Evolutionary conservation across 2,888 invertebrate species (phyloP).

Genomic region (Orthosia incerta): DNA sequence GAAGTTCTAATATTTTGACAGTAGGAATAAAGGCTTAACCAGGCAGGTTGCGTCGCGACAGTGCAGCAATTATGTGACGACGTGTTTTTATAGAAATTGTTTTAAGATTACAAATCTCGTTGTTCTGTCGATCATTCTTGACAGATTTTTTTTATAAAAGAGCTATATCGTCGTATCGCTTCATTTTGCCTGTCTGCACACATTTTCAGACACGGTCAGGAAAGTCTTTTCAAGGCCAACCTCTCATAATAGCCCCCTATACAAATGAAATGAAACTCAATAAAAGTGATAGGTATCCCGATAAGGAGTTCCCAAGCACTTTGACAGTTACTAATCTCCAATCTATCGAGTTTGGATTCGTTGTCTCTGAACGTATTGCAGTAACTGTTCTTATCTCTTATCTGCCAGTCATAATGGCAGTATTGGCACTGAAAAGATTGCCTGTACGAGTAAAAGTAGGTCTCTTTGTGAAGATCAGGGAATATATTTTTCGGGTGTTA

Average conservation of each 20-base stretch:
- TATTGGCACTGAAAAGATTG: conserved; percentile 22
- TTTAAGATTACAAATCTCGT: no score
- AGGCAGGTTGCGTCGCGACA: no score
- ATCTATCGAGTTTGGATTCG: conserved; percentile 60
- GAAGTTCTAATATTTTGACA: no score
- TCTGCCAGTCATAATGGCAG: conserved; percentile 53
- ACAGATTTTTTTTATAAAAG: neutral
- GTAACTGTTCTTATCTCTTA: conserved; percentile 55
- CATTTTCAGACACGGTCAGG: neutral
- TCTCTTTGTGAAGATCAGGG: conserved; percentile 7
- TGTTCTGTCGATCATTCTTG: no score
- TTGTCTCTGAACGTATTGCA: conserved; percentile 61
- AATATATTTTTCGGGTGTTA: neutral
- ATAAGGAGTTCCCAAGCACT: conserved; percentile 63
- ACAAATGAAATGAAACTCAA: conserved; percentile 64
- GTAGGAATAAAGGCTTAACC: no score
- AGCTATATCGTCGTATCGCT: neutral
- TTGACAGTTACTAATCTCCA: conserved; percentile 64
- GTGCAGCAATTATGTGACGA: no score
- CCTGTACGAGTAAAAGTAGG: conserved; percentile 6
- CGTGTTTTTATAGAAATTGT: no score
- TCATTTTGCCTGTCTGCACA: no score
- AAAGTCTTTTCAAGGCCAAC: conserved; percentile 16
- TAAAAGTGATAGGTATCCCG: conserved; percentile 59
- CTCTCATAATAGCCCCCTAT: conserved; percentile 30